These are phyloP conservation scores for Criorhina ranunculi DNA, from an alignment of 2,888 invertebrate species.

Conservation along the genomic window DNA sequence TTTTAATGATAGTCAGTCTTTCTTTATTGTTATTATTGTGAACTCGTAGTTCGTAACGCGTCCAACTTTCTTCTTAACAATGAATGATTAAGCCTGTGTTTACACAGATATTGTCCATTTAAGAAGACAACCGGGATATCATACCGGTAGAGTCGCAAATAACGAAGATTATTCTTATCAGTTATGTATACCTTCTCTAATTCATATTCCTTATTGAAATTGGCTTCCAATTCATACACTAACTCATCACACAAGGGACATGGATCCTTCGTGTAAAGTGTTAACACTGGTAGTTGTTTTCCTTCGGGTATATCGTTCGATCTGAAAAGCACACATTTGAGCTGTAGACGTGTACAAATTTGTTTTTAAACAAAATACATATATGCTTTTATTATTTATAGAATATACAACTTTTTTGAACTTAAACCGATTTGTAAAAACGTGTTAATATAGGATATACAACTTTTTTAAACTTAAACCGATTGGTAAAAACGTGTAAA, in stretches of 20 bases:
- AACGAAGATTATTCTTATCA: constrained; percentile 89
- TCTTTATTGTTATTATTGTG: not conserved
- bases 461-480: constrained; percentile 28
- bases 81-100: constrained; percentile 88
- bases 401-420: constrained; percentile 29
- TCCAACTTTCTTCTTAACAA: constrained; percentile 84
- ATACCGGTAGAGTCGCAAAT: constrained; percentile 90
- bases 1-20: too few relatives aligned
- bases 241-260: constrained; percentile 93
- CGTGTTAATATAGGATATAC: constrained; percentile 27
- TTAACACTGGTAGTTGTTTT: constrained; percentile 86
- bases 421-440: constrained; percentile 18
- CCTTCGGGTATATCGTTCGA: constrained; percentile 20
- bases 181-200: constrained; percentile 92
- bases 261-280: constrained; percentile 92
- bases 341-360: not conserved
- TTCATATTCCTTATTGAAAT: constrained; percentile 87
- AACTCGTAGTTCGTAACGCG: constrained; percentile 1
- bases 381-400: constrained; percentile 56
- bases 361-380: constrained; percentile 6
- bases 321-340: constrained; percentile 61
- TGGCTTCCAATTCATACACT: constrained; percentile 87
- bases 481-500: constrained; percentile 24
- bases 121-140: constrained; percentile 96
- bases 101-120: constrained; percentile 92